Base-by-base conservation (phyloP, 1,140 invertebrate genomes). In the Tetramorium alpestre region DNA sequence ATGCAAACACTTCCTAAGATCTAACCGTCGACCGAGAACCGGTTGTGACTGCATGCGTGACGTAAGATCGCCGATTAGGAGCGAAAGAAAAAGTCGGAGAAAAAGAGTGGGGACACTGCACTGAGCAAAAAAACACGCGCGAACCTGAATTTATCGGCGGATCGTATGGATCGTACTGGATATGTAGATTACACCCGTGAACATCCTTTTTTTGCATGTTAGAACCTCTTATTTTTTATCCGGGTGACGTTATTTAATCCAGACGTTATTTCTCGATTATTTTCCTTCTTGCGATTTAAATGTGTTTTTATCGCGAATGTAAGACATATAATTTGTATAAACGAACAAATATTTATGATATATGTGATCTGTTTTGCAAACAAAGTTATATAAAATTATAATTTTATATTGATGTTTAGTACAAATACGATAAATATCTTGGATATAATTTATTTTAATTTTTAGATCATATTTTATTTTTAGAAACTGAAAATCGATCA, bases 41-140 rank as follows among this genome's bases (percentile, higher is more conserved):
- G 93, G 93, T 94, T 92, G 89, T 91, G 90, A 92, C 91, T 94
- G 92, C 94, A 93, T 92, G 84, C 89, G 92, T 93, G 93, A 94
- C 90, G 92, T 94, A 94, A 94, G 91, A 94, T 89, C 87, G 77
- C 88, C 91, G 91, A 92, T 92, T 93, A 93, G 90, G 78, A 91
- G 88, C 87, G 88, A 86, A 56, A 72, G 69, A 91, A 64, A 47
- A 64, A 77, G 72, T 60, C 60, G 3, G 25, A 64, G 54, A 77
- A 44, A 88, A 60, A 77, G 86, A 76, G 65, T 60, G 38, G 82
- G 85, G 16, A 76, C 44, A 72, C 47, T 86, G 54, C 60, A 62
- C 72, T 60, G 65, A 65, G 51, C 54, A 65, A 91, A 86, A 92
- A 91, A 87, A 88, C 65, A 70, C 82, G 86, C 54, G 81, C 69